A percentile compares a stretch with the other conserved stretches of the same genome.
Evolutionary conservation across 2,797 vertebrate genomes (phyloP).

Genomic region (Columba guinea): DNA sequence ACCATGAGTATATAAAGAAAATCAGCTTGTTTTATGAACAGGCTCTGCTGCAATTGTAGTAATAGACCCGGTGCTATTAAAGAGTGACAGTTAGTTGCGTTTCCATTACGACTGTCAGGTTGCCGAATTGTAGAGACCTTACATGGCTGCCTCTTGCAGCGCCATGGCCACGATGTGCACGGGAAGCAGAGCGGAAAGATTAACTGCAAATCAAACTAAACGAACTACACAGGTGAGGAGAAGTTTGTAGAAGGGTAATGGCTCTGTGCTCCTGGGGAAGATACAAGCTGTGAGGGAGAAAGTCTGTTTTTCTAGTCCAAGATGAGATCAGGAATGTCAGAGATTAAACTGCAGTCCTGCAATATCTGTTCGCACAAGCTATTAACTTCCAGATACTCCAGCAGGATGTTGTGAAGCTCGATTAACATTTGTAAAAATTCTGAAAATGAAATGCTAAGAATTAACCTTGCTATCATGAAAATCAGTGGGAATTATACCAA

Average conservation of each 20-base stretch:
- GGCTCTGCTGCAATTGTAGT: background rate
- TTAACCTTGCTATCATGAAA: background rate
- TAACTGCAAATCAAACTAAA: constrained; percentile 34
- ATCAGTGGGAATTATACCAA: background rate
- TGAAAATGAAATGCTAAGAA: background rate
- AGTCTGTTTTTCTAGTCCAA: background rate
- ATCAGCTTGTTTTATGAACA: constrained; percentile 23
- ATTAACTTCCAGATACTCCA: background rate
- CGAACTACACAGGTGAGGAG: background rate
- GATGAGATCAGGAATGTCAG: background rate
- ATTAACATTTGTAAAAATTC: background rate
- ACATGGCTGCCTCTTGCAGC: background rate
- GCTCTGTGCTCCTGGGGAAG: background rate
- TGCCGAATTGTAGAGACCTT: background rate
- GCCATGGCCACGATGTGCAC: background rate
- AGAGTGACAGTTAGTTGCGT: constrained; percentile 40
- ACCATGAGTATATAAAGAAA: background rate
- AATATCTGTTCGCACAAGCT: background rate
- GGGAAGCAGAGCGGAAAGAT: constrained; percentile 34
- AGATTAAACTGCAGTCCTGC: background rate
- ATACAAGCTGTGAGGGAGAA: background rate
- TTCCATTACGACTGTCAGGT: constrained; percentile 17
- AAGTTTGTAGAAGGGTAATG: constrained; percentile 21
- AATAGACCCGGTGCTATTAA: constrained; percentile 10
- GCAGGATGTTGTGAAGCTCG: background rate